A percentile compares a stretch with the other conserved stretches of the same genome.
phyloP scores from a whole-genome alignment of 2,113 vertebrate genomes.

The Hippocampus abdominalis region DNA sequence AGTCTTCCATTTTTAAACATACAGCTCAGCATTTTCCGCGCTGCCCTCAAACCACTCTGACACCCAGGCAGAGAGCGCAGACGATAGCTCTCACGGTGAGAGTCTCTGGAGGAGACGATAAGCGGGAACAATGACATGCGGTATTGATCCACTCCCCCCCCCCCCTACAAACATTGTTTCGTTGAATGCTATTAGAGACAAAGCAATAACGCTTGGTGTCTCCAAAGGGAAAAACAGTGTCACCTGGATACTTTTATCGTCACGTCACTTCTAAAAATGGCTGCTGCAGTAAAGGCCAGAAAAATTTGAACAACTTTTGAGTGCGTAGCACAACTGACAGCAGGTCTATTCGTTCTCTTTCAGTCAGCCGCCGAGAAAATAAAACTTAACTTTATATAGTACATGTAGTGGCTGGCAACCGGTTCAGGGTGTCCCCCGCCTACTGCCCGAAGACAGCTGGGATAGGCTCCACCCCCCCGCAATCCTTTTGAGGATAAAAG shows the following conservation, averaged over 20 bases:
- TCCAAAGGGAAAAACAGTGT: not conserved
- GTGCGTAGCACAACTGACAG: not conserved
- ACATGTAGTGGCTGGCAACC: too few species aligned
- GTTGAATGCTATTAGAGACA: constrained; percentile 17
- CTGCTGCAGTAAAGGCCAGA: not conserved
- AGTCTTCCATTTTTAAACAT: not conserved
- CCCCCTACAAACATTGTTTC: constrained; percentile 6
- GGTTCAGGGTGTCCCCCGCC: too few species aligned
- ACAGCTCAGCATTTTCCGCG: not conserved
- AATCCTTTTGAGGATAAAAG: not conserved
- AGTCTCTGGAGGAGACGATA: not conserved
- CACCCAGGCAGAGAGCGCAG: not conserved
- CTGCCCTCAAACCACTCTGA: not conserved
- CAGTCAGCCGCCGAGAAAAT: not conserved
- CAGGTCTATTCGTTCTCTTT: not conserved
- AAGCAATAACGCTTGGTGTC: constrained; percentile 29
- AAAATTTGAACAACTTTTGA: not conserved
- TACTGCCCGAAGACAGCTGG: too few species aligned
- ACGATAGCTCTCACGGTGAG: not conserved
- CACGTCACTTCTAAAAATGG: not conserved
- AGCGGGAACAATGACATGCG: constrained; percentile 21
- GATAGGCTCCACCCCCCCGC: too few species aligned
- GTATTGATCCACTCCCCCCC: constrained; percentile 6
- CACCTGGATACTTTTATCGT: not conserved
- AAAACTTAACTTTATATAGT: too few species aligned